phyloP scores from a whole-genome alignment of 1,140 invertebrate species.

The Drosophila bifasciata region DNA sequence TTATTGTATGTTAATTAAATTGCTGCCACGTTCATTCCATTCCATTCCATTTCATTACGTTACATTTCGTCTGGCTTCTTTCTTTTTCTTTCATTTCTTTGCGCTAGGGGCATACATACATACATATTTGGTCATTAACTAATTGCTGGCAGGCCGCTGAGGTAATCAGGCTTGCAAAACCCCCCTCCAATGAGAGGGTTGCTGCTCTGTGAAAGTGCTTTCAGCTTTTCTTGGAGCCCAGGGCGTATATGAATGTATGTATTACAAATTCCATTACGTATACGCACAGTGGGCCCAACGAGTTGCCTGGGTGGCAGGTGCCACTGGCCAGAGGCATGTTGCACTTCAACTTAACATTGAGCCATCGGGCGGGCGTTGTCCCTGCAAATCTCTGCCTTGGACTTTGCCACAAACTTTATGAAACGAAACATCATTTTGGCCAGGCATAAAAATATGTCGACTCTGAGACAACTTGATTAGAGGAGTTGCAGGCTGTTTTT shows the following conservation, averaged over 20 bases:
- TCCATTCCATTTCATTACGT: slow-evolving; percentile 41
- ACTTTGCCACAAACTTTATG: slow-evolving; percentile 9
- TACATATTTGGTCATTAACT: slow-evolving; percentile 82
- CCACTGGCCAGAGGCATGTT: slow-evolving; percentile 34
- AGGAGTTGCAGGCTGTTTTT: slow-evolving; percentile 35
- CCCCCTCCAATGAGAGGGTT: slow-evolving; percentile 23
- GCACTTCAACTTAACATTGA: slow-evolving; percentile 79
- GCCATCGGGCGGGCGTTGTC: slow-evolving; percentile 49
- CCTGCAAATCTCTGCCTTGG: slow-evolving; percentile 45
- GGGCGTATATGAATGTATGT: no score
- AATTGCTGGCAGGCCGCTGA: slow-evolving; percentile 57
- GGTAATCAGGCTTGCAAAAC: slow-evolving; percentile 57
- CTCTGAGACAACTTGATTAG: slow-evolving; percentile 77
- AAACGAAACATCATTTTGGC: slow-evolving; percentile 20
- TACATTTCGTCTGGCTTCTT: slow-evolving; percentile 16
- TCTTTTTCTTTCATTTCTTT: slow-evolving; percentile 40
- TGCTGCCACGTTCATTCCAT: slow-evolving; percentile 51
- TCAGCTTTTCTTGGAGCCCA: slow-evolving; percentile 20
- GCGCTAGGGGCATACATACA: slow-evolving; percentile 59
- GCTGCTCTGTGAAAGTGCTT: slow-evolving; percentile 55
- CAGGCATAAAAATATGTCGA: slow-evolving; percentile 58
- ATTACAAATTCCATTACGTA: slow-evolving; percentile 49
- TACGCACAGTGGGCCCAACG: slow-evolving; percentile 63
- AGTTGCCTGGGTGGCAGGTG: neutral
- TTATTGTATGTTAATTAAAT: slow-evolving; percentile 78